phyloP scores from a whole-genome alignment of 2,888 invertebrate species.

The Chrysolina americana region DNA sequence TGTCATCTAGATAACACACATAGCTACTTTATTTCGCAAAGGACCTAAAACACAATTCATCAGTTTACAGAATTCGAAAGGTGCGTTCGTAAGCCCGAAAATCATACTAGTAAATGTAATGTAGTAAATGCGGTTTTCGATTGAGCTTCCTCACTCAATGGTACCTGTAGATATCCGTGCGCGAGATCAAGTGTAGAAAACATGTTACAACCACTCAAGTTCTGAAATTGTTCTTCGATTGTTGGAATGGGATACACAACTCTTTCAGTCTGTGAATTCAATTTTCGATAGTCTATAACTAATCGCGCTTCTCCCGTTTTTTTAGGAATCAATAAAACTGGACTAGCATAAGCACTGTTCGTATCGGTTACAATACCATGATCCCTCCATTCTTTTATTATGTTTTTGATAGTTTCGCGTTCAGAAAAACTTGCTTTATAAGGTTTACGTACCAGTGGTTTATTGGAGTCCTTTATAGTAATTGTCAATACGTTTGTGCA shows the following conservation, averaged over 20 bases:
- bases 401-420: no score
- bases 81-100: conserved; percentile 43
- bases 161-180: conserved; percentile 31
- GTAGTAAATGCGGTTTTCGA: conserved; percentile 33
- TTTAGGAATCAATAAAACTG: no score
- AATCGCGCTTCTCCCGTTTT: conserved; percentile 4
- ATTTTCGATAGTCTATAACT: conserved; percentile 22
- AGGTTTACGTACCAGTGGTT: no score
- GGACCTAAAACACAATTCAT: conserved; percentile 31
- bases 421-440: no score
- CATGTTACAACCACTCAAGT: conserved; percentile 23
- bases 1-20: not conserved
- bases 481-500: no score
- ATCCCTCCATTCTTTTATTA: no score
- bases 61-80: conserved; percentile 36
- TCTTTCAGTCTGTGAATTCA: conserved; percentile 26
- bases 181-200: conserved; percentile 23
- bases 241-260: conserved; percentile 24
- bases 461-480: no score
- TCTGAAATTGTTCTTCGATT: not conserved
- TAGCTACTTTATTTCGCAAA: not conserved
- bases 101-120: not conserved
- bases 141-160: conserved; percentile 23
- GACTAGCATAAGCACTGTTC: no score
- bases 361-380: no score